A percentile compares a stretch with the other conserved stretches of the same genome.
phyloP scores from a whole-genome alignment of 2,113 vertebrate genomes.

The Chaetura pelagica region DNA sequence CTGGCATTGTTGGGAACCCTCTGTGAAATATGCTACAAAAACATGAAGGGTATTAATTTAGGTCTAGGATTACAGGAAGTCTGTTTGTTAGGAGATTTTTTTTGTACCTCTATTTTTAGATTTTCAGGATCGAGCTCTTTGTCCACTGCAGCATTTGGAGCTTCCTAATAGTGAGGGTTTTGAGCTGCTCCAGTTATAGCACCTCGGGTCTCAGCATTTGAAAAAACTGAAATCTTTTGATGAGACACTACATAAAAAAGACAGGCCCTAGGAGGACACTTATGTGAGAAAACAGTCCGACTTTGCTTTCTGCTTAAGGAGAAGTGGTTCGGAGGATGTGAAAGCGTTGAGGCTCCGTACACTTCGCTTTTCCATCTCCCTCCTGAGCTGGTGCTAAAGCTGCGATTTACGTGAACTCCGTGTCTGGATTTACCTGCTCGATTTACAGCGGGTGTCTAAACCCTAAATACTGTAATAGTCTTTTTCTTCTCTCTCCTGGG shows the following conservation, averaged over 20 bases:
- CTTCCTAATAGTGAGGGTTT: background rate
- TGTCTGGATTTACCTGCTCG: constrained; percentile 19
- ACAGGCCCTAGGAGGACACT: background rate
- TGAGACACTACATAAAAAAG: background rate
- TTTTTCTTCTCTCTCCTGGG: constrained; percentile 14
- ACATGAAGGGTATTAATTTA: background rate
- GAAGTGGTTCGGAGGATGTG: background rate
- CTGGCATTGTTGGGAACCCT: constrained; percentile 14
- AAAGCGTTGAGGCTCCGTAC: background rate
- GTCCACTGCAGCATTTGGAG: background rate
- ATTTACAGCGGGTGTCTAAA: background rate
- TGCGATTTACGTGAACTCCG: background rate
- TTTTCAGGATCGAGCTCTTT: background rate
- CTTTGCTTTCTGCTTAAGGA: background rate
- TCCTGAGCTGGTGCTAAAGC: background rate
- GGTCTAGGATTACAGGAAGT: background rate
- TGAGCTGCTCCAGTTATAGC: background rate
- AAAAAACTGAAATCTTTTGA: constrained; percentile 17
- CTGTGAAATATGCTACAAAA: background rate
- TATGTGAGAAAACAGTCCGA: background rate
- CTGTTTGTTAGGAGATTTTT: background rate
- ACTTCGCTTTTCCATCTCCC: background rate
- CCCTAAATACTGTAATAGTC: background rate
- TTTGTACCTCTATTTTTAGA: background rate
- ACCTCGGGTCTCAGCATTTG: background rate